Evolutionary conservation across 2,113 vertebrate genomes (phyloP).

Genomic region (Sinocyclocheilus anophthalmus): DNA sequence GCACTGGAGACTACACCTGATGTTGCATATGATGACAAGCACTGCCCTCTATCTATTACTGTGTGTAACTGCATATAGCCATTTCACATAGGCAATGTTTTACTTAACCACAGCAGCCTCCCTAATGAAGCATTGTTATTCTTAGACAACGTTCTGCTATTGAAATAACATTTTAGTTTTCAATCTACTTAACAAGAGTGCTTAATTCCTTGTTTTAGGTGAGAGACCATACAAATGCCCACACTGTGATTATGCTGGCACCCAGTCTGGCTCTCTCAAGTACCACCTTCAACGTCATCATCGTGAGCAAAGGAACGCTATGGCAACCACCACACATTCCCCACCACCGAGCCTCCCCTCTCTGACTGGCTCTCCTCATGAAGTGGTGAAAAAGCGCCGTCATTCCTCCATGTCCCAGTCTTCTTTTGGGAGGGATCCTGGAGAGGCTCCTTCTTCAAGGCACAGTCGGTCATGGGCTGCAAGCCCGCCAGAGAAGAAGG

Average conservation of each 20-base stretch:
- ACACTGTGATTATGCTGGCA: constrained; percentile 91
- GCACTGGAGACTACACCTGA: constrained; percentile 7
- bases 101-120: neutral
- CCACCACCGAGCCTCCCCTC: constrained; percentile 63
- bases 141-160: neutral
- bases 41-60: constrained; percentile 69
- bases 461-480: constrained; percentile 67
- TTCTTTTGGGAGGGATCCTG: constrained; percentile 51
- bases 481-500: constrained; percentile 66
- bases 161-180: neutral
- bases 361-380: constrained; percentile 51
- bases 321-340: constrained; percentile 64
- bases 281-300: constrained; percentile 92
- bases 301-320: constrained; percentile 84
- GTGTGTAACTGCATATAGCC: constrained; percentile 57
- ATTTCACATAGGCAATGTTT: too few species aligned
- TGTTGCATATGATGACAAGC: constrained; percentile 53
- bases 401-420: constrained; percentile 62
- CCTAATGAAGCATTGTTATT: neutral
- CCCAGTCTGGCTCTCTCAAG: constrained; percentile 90
- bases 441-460: constrained; percentile 62
- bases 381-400: constrained; percentile 47
- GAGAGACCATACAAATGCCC: constrained; percentile 94
- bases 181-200: neutral
- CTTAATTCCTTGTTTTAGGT: constrained; percentile 69